These are phyloP conservation scores for Epinotia bilunana DNA, from an alignment of 2,888 invertebrate genomes.

Conservation along the genomic window DNA sequence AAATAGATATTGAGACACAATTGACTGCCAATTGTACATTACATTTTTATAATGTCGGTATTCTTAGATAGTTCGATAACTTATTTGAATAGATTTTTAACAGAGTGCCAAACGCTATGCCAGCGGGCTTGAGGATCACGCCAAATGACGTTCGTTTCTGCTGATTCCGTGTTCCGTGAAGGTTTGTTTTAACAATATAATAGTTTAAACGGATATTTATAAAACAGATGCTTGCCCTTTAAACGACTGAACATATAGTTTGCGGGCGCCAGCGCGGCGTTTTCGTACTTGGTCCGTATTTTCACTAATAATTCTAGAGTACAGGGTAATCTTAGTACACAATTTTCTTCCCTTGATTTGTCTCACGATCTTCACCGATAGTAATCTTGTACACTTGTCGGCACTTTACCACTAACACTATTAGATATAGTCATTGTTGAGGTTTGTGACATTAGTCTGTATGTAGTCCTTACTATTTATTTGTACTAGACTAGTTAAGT, in stretches of 20 bases:
- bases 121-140: constrained; percentile 46
- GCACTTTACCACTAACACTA: constrained; percentile 74
- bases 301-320: constrained; percentile 82
- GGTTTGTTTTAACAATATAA: constrained; percentile 45
- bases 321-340: constrained; percentile 84
- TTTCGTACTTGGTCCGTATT: constrained; percentile 65
- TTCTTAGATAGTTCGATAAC: constrained; percentile 79
- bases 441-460: constrained; percentile 74
- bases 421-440: constrained; percentile 77
- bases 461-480: constrained; percentile 67
- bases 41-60: constrained; percentile 79
- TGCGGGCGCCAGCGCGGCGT: constrained; percentile 23
- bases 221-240: constrained; percentile 71
- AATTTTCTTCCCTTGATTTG: constrained; percentile 74
- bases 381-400: constrained; percentile 76
- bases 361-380: constrained; percentile 79
- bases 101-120: constrained; percentile 71
- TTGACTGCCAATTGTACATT: constrained; percentile 83
- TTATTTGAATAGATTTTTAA: constrained; percentile 78
- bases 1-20: constrained; percentile 76
- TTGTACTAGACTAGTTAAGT: constrained; percentile 73
- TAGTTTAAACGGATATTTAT: constrained; percentile 62
- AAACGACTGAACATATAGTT: constrained; percentile 69
- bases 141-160: constrained; percentile 51
- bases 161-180: constrained; percentile 22